Evolutionary conservation across 2,113 vertebrate species (phyloP).

Genomic region (Strix aluco): DNA sequence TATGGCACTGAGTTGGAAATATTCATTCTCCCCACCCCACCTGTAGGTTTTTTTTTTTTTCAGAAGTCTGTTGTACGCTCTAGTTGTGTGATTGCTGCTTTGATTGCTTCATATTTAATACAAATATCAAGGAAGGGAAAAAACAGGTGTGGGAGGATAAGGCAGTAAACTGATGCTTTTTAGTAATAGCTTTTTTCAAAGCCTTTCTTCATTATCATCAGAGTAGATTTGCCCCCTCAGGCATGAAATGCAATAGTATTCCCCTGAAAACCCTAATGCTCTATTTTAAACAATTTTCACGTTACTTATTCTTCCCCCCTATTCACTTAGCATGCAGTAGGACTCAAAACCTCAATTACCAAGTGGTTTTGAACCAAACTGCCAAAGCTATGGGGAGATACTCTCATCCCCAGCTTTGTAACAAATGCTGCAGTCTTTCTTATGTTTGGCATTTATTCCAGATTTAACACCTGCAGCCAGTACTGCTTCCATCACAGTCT

Average conservation of each 20-base stretch:
- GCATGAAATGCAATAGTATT: constrained; percentile 1
- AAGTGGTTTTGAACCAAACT: not conserved
- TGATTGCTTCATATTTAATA: constrained; percentile 54
- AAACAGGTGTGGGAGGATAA: not conserved
- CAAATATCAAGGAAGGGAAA: constrained; percentile 28
- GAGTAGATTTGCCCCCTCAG: constrained; percentile 32
- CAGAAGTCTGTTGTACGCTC: constrained; percentile 27
- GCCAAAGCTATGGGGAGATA: constrained; percentile 14
- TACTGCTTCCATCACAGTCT: not conserved
- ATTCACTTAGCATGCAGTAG: constrained; percentile 8
- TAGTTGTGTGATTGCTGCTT: constrained; percentile 62
- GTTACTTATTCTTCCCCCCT: not conserved
- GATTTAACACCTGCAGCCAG: not conserved
- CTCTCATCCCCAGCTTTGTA: not conserved
- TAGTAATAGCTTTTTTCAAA: constrained; percentile 24
- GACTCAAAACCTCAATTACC: constrained; percentile 10
- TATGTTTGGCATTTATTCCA: not conserved
- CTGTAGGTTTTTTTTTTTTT: constrained; percentile 14
- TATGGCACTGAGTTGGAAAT: constrained; percentile 64
- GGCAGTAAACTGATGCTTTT: constrained; percentile 8
- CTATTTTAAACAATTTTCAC: not conserved
- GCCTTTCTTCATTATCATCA: constrained; percentile 20
- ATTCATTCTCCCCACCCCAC: constrained; percentile 36
- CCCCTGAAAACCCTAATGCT: not conserved
- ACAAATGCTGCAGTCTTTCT: not conserved